Evolutionary conservation across 2,888 invertebrate species (phyloP).

Genomic region (Balanococcus diminutus): DNA sequence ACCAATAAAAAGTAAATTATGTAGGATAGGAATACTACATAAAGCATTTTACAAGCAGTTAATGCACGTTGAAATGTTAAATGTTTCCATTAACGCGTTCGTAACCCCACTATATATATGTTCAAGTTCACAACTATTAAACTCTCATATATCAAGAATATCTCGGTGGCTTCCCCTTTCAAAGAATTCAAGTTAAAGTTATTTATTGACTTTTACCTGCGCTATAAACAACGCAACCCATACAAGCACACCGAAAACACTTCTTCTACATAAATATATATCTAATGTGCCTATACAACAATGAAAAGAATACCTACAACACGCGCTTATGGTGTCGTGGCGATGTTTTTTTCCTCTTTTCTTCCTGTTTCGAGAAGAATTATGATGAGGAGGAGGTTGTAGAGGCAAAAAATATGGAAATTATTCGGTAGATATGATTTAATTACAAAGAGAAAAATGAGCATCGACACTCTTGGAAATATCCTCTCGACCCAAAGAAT

Average conservation of each 20-base stretch:
- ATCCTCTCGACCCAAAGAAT: background rate
- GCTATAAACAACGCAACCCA: slow-evolving; percentile 16
- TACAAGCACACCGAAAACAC: background rate
- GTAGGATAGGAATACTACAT: slow-evolving; percentile 41
- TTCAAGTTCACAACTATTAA: slow-evolving; percentile 48
- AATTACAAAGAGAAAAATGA: background rate
- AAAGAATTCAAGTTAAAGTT: slow-evolving; percentile 45
- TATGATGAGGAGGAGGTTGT: background rate
- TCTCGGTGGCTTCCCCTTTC: slow-evolving; percentile 51
- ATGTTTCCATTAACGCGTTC: slow-evolving; percentile 32
- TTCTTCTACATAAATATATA: background rate
- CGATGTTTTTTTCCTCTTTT: background rate
- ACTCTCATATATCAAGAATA: slow-evolving; percentile 53
- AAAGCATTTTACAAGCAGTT: slow-evolving; percentile 39
- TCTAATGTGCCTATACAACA: background rate
- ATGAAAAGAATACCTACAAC: slow-evolving; percentile 15
- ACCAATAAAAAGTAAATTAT: slow-evolving; percentile 44
- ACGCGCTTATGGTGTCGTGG: background rate
- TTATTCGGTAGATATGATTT: background rate
- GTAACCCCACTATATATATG: slow-evolving; percentile 15
- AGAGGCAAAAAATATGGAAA: no score
- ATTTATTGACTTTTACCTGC: slow-evolving; percentile 51
- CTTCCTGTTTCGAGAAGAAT: background rate
- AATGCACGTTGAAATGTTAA: slow-evolving; percentile 43
- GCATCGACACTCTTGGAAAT: background rate